Evolutionary conservation across 2,888 invertebrate genomes (phyloP).

Genomic region (Oscheius sp.): DNA sequence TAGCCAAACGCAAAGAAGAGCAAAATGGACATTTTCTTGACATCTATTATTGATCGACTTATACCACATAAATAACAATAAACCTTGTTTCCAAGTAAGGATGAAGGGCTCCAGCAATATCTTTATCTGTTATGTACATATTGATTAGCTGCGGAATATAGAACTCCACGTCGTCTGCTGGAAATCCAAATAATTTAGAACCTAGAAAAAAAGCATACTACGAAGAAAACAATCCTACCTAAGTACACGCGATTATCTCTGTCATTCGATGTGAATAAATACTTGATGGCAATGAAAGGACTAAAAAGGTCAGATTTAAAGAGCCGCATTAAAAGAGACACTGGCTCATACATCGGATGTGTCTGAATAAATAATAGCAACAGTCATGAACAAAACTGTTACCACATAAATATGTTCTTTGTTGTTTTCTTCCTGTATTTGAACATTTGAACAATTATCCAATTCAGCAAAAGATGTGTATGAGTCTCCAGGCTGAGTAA

Average conservation of each 20-base stretch:
- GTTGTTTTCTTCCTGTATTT: conserved; percentile 35
- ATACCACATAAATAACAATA: neutral
- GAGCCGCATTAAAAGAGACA: conserved; percentile 82
- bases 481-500: neutral
- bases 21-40: conserved; percentile 93
- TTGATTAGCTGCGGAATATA: conserved; percentile 97
- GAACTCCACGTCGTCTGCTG: conserved; percentile 91
- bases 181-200: conserved; percentile 95
- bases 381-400: neutral
- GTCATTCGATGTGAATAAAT: conserved; percentile 97
- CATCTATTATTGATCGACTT: conserved; percentile 78
- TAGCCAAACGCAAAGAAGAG: conserved; percentile 94
- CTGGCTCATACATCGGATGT: conserved; percentile 47
- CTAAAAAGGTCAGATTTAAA: conserved; percentile 98
- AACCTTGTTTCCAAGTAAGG: conserved; percentile 85
- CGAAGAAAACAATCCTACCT: conserved; percentile 77
- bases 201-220: conserved; percentile 75
- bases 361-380: conserved; percentile 5
- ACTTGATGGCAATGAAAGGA: conserved; percentile 97
- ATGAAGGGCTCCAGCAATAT: conserved; percentile 92
- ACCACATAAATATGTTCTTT: conserved; percentile 22
- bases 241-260: conserved; percentile 96
- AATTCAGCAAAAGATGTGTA: conserved; percentile 33
- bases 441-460: conserved; percentile 29
- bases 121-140: conserved; percentile 98